Evolutionary conservation across 1,140 invertebrate species (phyloP).

Genomic region (Thaumatotibia leucotreta): DNA sequence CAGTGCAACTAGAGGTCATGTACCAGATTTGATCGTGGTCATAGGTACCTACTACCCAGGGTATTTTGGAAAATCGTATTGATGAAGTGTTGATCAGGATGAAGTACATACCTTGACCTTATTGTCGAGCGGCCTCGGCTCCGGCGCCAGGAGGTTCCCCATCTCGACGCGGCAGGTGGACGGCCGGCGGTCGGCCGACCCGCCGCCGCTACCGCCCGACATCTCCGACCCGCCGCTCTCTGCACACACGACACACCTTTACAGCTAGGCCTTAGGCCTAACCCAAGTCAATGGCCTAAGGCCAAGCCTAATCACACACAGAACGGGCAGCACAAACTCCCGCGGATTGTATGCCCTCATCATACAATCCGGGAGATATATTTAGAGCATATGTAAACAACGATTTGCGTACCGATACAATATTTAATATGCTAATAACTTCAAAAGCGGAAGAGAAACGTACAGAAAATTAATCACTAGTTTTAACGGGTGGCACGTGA

Average conservation of each 20-base stretch:
- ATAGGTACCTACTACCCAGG: too few species aligned
- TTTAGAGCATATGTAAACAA: conserved; percentile 4
- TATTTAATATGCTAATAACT: not conserved
- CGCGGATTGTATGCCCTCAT: not conserved
- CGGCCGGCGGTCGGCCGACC: conserved; percentile 38
- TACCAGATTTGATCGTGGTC: too few species aligned
- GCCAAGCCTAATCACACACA: not conserved
- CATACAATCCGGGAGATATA: not conserved
- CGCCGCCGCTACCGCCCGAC: conserved; percentile 39
- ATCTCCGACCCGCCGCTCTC: conserved; percentile 61
- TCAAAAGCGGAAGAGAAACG: not conserved
- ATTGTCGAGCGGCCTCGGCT: conserved; percentile 69
- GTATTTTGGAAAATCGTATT: not conserved
- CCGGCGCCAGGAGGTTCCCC: conserved; percentile 67
- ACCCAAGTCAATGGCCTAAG: not conserved
- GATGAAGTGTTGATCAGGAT: too few species aligned
- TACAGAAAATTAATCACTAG: not conserved
- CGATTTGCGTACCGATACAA: not conserved
- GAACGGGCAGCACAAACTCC: too few species aligned
- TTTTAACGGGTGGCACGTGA: not conserved
- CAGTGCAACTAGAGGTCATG: too few species aligned
- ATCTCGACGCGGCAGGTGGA: conserved; percentile 71
- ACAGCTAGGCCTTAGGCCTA: too few species aligned
- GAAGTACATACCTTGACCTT: conserved; percentile 66
- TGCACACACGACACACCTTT: conserved; percentile 27